Percentiles rank a stretch among this genome's conserved stretches.
Evolutionary conservation across 2,888 invertebrate genomes (phyloP).

Genomic region (Epirrhoe tristata): DNA sequence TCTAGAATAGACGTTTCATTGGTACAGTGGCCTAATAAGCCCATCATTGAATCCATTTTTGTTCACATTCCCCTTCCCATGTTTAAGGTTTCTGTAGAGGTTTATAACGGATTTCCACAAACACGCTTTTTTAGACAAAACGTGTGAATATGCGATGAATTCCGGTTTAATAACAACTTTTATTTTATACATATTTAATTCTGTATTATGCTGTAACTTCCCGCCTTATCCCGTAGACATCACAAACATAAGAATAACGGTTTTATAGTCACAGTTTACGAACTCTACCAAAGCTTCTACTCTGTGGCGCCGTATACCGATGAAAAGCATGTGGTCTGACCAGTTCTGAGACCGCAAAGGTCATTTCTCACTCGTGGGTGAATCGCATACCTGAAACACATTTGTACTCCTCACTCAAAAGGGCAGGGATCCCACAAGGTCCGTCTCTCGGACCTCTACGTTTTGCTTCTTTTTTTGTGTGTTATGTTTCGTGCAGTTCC

Average conservation of each 20-base stretch:
- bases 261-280: background rate
- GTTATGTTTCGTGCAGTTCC: background rate
- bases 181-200: no score
- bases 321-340: constrained; percentile 75
- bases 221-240: background rate
- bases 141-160: no score
- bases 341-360: constrained; percentile 75
- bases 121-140: no score
- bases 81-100: no score
- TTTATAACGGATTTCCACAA: no score
- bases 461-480: constrained; percentile 9
- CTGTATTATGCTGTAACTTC: background rate
- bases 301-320: constrained; percentile 27
- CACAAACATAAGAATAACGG: background rate
- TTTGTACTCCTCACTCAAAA: constrained; percentile 41
- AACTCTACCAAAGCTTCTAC: background rate
- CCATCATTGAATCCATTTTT: no score
- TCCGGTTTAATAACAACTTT: no score
- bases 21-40: background rate
- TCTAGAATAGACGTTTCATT: background rate
- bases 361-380: constrained; percentile 73
- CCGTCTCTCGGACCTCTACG: constrained; percentile 30
- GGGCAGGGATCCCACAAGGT: constrained; percentile 32
- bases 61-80: no score
- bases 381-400: constrained; percentile 66